Base-by-base conservation (phyloP, 1,140 invertebrate genomes). In the Carcinoscorpius rotundicauda region DNA sequence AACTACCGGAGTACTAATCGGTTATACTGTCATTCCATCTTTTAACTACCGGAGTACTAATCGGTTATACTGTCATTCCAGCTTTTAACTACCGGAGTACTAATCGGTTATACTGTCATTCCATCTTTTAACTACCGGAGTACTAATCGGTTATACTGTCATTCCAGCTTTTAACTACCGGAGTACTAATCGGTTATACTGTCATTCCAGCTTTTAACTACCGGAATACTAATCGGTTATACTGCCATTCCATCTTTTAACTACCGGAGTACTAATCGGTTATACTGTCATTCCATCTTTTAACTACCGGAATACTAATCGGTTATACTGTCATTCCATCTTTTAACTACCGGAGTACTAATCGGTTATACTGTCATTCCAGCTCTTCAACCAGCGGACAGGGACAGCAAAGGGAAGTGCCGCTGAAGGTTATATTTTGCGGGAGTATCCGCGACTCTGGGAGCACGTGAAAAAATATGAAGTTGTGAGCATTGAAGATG, bases 401-500 rank as follows among this genome's bases (percentile, higher is more conserved):
- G 89, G 88, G 3, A 84, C 89, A 4, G 84, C 90, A 2, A 84
- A 82, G 71, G 84, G 87, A 9, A 91, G 89, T 11, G 87, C 88
- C 3, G 86, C 89, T 3, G 89, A 93, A 74, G 88, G 88, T 71
- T 91, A 91, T 73, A 83, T 93, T 49, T 85, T 86, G 75, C 81
- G 84, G 72, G 85, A 86, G 64, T 87, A 89, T 77, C 83, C 81
- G 55, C 76, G 83, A 71, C 78, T 93, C 57, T 89, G 86, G 81
- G 82, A 88, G 65, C 87, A 89, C 74, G 88, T 92, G 82, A 82
- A 86, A 64, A 82, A 84, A 64, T 88, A 84, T 72, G 82, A 85
- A 3, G 78, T 92, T 11, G 80, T 82, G 61, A 84, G 85, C 71
- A 81, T 91, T 3, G 85, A 87, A 66, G 86, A 89, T 72, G 90